A percentile compares a stretch with the other conserved stretches of the same genome.
phyloP scores from a whole-genome alignment of 2,888 invertebrate genomes.

The Acleris literana region DNA sequence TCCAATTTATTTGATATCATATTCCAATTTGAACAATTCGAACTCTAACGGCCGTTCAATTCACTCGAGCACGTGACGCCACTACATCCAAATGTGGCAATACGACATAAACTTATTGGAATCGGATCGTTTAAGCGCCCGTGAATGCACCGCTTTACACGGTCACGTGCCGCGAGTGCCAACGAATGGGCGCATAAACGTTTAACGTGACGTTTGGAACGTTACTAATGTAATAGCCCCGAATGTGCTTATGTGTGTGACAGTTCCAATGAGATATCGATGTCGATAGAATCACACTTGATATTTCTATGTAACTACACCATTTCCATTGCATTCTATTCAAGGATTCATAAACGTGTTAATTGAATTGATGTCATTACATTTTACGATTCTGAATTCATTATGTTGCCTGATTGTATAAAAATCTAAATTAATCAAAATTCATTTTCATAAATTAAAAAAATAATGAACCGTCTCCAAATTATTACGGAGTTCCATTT shows the following conservation, averaged over 20 bases:
- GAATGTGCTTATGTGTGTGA: conserved; percentile 5
- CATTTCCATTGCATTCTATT: too few relatives aligned
- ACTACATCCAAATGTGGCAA: conserved; percentile 23
- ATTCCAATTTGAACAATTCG: background rate
- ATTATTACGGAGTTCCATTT: too few relatives aligned
- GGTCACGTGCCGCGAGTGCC: conserved; percentile 33
- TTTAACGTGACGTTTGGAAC: conserved; percentile 38
- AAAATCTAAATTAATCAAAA: too few relatives aligned
- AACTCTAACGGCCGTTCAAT: conserved; percentile 10
- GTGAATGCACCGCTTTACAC: conserved; percentile 40
- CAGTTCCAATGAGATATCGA: conserved; percentile 1
- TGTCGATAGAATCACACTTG: background rate
- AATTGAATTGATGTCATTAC: too few relatives aligned
- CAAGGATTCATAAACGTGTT: too few relatives aligned
- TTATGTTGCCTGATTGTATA: too few relatives aligned
- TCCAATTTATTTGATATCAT: background rate
- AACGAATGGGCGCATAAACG: conserved; percentile 39
- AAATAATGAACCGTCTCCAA: too few relatives aligned
- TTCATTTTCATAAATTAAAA: too few relatives aligned
- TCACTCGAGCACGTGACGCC: conserved; percentile 14
- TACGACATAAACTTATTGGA: conserved; percentile 18
- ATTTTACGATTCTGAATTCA: too few relatives aligned
- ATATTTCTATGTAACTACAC: too few relatives aligned
- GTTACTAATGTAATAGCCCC: conserved; percentile 17
- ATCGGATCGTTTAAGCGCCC: conserved; percentile 17